These are phyloP conservation scores for Pyrrhosoma nymphula DNA, from an alignment of 2,888 invertebrate genomes.

Conservation along the genomic window DNA sequence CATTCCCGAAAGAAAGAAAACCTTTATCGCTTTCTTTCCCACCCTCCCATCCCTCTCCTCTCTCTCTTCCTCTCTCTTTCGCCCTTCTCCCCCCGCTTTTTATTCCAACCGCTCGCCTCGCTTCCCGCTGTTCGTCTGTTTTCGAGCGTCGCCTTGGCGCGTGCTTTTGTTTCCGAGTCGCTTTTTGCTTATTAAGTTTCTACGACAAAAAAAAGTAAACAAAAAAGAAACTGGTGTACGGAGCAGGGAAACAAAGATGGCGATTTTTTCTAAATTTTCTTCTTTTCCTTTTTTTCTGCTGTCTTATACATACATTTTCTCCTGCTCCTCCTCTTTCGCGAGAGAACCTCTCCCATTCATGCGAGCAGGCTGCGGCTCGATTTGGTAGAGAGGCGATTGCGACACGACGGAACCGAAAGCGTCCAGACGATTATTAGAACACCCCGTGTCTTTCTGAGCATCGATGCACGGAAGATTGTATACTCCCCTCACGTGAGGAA, in stretches of 20 bases:
- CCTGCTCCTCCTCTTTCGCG: neutral
- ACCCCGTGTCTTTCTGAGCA: neutral
- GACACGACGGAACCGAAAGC: neutral
- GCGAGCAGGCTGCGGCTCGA: neutral
- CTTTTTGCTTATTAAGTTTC: slow-evolving; percentile 8
- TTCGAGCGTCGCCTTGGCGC: neutral
- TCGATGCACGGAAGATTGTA: neutral
- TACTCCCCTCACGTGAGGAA: neutral
- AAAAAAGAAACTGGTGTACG: neutral
- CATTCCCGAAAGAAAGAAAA: neutral
- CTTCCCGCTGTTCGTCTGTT: neutral
- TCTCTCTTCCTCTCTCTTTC: neutral
- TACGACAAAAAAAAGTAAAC: neutral
- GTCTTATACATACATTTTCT: neutral
- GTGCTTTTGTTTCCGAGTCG: neutral
- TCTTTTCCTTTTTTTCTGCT: too few relatives aligned
- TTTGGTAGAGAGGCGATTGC: neutral
- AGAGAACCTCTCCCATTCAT: neutral
- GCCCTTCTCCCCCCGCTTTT: too few relatives aligned
- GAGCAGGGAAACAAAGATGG: neutral
- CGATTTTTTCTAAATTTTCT: neutral
- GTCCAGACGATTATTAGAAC: neutral
- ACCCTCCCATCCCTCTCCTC: neutral
- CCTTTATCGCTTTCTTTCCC: slow-evolving; percentile 6
- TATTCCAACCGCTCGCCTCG: neutral